Evolutionary conservation across 2,113 vertebrate genomes (phyloP), one percentile per base, ranked within the genome.

Genomic region (Caranx ignobilis): DNA sequence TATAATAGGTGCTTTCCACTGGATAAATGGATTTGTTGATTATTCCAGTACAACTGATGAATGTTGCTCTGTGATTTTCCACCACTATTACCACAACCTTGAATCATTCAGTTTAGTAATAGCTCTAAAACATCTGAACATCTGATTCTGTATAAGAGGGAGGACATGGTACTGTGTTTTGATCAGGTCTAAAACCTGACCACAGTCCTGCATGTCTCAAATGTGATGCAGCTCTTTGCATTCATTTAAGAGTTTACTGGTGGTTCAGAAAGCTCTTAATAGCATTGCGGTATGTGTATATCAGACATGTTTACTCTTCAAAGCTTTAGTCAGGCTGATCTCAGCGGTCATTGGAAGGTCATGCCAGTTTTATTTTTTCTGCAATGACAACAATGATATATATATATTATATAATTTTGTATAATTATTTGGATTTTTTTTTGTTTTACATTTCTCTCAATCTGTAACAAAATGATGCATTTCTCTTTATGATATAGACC

Each of bases 191-290:
- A 18, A 74, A 59, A 34, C 48, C 2, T 18, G 19, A 16, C 13
- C 39, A 5, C 12, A 26, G 26, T 26, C 26, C 26, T 26, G 26
- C 26, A 26, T 26, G 26, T 26, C 26, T 26, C 26, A 56, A 66
- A 57, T 31, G 31, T 19, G 32, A 16, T 1, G 0, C 2, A 6
- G 50, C 48, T 39, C 47, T 37, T 4, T 35, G 39, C 31, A 63
- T 71, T 63, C 2, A 34, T 59, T 21, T 65, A 35, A 59, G 41
- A 50, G 18, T 41, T 41, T 41, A 19, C 31, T 45, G 26, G 3
- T 56, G 57, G n/a, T 52, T 60, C 31, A 52, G 12, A 45, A 63
- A 84, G 41, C 48, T 19, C n/a, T 65, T 78, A 64, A 63, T 48
- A 48, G 45, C 31, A 52, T 21, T 2, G 35, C 10, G 0, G 18